Conservation (phyloP, 1,140 invertebrate genomes). For the Ruditapes philippinarum region DNA sequence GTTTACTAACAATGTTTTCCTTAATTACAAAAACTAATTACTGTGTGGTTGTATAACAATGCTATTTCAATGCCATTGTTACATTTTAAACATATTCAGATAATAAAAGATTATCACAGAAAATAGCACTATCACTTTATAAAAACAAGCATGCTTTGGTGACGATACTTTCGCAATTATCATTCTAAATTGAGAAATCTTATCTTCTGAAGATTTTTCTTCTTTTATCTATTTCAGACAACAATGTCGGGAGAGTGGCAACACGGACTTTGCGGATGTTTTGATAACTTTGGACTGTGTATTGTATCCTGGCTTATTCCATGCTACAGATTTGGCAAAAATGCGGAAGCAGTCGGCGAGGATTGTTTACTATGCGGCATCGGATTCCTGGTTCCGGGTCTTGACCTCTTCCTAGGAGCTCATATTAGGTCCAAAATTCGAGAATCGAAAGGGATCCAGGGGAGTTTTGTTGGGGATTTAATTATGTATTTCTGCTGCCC, state of each 20-base stretch:
- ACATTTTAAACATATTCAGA: too few relatives aligned
- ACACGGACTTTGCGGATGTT: conserved; percentile 84
- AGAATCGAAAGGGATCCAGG: conserved; percentile 81
- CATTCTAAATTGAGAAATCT: too few relatives aligned
- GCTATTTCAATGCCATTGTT: too few relatives aligned
- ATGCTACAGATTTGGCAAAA: conserved; percentile 84
- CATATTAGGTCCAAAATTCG: conserved; percentile 84
- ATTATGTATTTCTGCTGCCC: conserved; percentile 81
- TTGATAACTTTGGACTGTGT: conserved; percentile 84
- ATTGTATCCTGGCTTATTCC: conserved; percentile 84
- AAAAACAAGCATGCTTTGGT: too few relatives aligned
- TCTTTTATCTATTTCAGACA: conserved; percentile 12
- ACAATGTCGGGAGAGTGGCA: conserved; percentile 82
- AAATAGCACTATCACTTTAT: too few relatives aligned
- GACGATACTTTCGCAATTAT: too few relatives aligned
- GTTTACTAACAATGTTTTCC: too few relatives aligned
- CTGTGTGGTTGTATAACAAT: too few relatives aligned
- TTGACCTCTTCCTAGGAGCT: conserved; percentile 75
- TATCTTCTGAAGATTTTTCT: too few relatives aligned
- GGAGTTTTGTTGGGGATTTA: conserved; percentile 80
- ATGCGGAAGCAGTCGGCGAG: conserved; percentile 84
- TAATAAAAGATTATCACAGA: too few relatives aligned
- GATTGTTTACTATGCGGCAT: conserved; percentile 83
- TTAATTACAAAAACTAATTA: too few relatives aligned
- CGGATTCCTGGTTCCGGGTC: conserved; percentile 76